Base-by-base conservation (phyloP, 1,140 invertebrate genomes). In the Hyles euphorbiae region DNA sequence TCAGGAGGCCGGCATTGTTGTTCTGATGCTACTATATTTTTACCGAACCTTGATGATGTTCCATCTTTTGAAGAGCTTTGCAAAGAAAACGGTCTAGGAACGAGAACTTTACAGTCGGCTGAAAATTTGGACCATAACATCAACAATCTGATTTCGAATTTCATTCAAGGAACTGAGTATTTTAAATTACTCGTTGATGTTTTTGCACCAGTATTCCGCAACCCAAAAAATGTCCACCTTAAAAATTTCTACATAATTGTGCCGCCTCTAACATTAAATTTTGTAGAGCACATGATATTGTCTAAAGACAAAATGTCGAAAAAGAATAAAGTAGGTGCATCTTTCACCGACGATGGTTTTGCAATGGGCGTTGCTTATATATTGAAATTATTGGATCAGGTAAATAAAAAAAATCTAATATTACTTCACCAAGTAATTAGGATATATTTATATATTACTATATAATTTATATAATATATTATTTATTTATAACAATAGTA, bases 301-400 rank as follows among this genome's bases (percentile, higher is more conserved):
- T 96, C 95, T 68, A 99, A 99, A 83, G 97, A 99, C 70, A 96
- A 97, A 81, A 93, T 99, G 86, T 94, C 94, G 50, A 96, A 95
- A 71, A 97, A 97, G 74, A 96, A 97, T 72, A 95, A 95, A 79
- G 85, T 92, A 10, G 95, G 95, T 33, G 95, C 96, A 58, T 93
- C 96, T 3, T 99, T 99, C 85, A 98, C 97, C 5, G 98, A 99
- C 89, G 98, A 99, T 90, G 98, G 98, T 43, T 99, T 99, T 91
- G 95, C 97, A 33, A 97, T 99, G 92, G 98, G 98, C 10, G 82
- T 95, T 3, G 93, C 94, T 3, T 95, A 94, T 61, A 94, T 95
- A 65, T 90, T 94, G 45, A 93, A 92, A 71, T 81, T 95, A 61
- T 79, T 95, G 8, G 90, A 94, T 80, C 94, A 95, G 82, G 91